Base-by-base conservation (phyloP, 1,140 invertebrate species). In the Notospermus geniculatus region DNA sequence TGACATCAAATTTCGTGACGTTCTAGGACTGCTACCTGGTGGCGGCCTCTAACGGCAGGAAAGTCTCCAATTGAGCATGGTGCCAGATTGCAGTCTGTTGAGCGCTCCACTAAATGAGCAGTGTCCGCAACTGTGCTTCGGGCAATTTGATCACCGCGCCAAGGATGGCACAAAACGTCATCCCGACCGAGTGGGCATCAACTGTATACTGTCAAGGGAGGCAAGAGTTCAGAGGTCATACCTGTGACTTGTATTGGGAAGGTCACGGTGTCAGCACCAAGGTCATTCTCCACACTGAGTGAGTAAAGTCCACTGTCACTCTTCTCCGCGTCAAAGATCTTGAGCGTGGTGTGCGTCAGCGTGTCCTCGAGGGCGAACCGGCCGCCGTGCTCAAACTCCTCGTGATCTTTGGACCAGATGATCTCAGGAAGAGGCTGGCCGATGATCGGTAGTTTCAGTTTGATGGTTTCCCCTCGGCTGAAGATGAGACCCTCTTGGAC, bases 361-460 rank as follows among this genome's bases (percentile, higher is more conserved):
- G 85, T 85, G 2, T 77, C 75, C 75, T 95, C 91, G 1, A 98
- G 91, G 62, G 89, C 63, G 28, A 72, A 63, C 28, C 73, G 69
- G 15, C 60, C 62, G 36, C 92, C 93, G 58, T 89, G 90, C 80
- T 97, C 93, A 64, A 99, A 93, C 45, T 88, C 87, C 81, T 98
- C 93, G 1, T 91, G 84, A 70, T 98, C 94, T 62, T 90, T 86
- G 7, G 90, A 87, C 97, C 97, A 99, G 9, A 87, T 89, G 64
- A 97, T 90, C 70, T 89, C 91, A 2, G 95, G 95, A 72, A 90
- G 90, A 0, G 97, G 97, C 77, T 91, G 92, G 0, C 95, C 96
- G 75, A 93, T 97, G 85, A 98, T 98, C 45, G 96, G 95, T 70
- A 99, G 91, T 81, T 97, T 97, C 62, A 98, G 89, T n/a, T 94